Evolutionary conservation across 1,140 invertebrate species (phyloP), one percentile per base, ranked within the genome.

Genomic region (Drusus annulatus): DNA sequence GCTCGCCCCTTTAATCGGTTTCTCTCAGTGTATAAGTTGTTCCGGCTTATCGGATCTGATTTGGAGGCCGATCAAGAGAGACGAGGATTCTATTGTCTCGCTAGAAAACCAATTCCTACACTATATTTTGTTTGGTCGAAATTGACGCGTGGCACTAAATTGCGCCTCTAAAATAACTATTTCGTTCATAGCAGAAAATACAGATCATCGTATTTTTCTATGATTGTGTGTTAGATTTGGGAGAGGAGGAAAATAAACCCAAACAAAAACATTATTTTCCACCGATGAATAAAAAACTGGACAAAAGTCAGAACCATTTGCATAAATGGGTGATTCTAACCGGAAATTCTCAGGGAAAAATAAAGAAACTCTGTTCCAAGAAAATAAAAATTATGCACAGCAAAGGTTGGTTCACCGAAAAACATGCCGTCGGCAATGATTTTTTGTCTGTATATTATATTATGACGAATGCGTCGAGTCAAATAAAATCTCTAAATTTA

Each of bases 51-150:
- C 65, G 51, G 13, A n/a, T 50, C 16, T 17, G 31, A 17, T 45
- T 50, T n/a, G 19, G 28, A 23, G 65, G 31, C 10, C 65, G 65
- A 69, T 50, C 17, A 19, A 23, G n/a, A 45, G 36, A 6, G 16
- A 17, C 21, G 28, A 69, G 28, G 45, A 50, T 69, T 69, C 65
- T 28, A 69, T 69, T 69, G 28, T 69, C 62, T 28, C 31, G n/a
- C 8, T 50, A 63, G 60, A 63, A 63, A 63, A 63, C 4, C 60
- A 23, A 63, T 28, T 45, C 60, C 21, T 16, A 3, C n/a, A 50
- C 62, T 16, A 10, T 65, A 65, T 65, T 65, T 65, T 65, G 8
- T 65, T 65, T 28, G 16, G 28, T 65, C 62, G 28, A 65, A 51
- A 45, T 1, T 5, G 36, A 2, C 16, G 28, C 15, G 51, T 21